These are phyloP conservation scores for Cyclargus thomasi DNA, from an alignment of 1,140 invertebrate species.

Conservation along the genomic window DNA sequence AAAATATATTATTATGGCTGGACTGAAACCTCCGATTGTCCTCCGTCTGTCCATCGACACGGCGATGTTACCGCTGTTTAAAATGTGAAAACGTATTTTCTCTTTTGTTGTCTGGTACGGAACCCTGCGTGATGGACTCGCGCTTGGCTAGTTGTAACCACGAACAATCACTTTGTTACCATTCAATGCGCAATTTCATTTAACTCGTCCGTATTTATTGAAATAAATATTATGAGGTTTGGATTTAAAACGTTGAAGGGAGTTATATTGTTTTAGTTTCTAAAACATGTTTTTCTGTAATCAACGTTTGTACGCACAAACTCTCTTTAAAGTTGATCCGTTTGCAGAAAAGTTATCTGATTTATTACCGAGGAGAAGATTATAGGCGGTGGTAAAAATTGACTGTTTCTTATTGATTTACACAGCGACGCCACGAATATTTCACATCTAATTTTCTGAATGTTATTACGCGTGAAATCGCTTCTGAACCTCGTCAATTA, in stretches of 20 bases:
- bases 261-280: not conserved
- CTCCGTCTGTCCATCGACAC: too few relatives aligned
- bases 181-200: not conserved
- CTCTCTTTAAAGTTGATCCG: not conserved
- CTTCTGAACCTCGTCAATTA: constrained; percentile 22
- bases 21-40: too few relatives aligned
- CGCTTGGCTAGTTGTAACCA: not conserved
- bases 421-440: not conserved
- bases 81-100: too few relatives aligned
- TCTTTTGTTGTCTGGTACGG: too few relatives aligned
- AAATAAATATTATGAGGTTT: constrained; percentile 6
- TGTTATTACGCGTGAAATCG: constrained; percentile 36
- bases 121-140: too few relatives aligned
- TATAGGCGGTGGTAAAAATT: not conserved
- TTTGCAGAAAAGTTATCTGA: not conserved
- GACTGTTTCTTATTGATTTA: too few relatives aligned
- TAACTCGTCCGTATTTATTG: not conserved
- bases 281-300: not conserved
- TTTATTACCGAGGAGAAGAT: not conserved
- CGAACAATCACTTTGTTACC: constrained; percentile 1
- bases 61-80: too few relatives aligned
- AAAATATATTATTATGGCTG: too few relatives aligned
- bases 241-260: constrained; percentile 18
- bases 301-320: not conserved
- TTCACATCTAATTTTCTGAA: constrained; percentile 21